Evolutionary conservation across 2,113 vertebrate species (phyloP).

Genomic region (Orycteropus afer): DNA sequence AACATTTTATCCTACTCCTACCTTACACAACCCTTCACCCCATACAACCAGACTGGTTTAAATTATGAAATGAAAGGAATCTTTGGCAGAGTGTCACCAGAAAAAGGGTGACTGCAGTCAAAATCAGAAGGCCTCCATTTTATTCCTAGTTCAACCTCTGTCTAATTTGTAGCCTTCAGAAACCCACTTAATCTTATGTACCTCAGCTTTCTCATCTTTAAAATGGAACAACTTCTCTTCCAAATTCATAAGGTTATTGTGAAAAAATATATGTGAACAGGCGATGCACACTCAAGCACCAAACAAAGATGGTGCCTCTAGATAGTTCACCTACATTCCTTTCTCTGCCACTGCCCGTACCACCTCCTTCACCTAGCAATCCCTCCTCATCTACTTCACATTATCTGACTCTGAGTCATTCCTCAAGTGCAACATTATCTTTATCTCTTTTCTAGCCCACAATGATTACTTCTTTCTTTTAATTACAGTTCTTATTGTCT

Average conservation of each 20-base stretch:
- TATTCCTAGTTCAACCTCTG: neutral
- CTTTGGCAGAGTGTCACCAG: neutral
- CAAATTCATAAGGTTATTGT: neutral
- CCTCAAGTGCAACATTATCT: neutral
- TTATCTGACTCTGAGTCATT: neutral
- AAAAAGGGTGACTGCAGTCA: neutral
- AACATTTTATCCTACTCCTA: neutral
- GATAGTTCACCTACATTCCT: neutral
- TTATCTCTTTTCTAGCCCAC: neutral
- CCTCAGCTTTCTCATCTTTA: constrained; percentile 14
- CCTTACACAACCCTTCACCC: neutral
- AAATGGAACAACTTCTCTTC: neutral
- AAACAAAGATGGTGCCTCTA: neutral
- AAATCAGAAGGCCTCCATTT: neutral
- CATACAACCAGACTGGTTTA: neutral
- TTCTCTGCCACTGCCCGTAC: neutral
- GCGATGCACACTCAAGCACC: neutral
- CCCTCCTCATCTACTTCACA: neutral
- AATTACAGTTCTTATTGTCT: neutral
- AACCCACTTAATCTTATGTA: neutral
- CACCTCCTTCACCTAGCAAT: neutral
- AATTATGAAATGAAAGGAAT: neutral
- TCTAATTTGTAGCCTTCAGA: neutral
- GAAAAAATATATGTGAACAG: neutral
- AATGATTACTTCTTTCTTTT: neutral